Conservation (phyloP, 2,113 vertebrate species). For the Alethe castanea region DNA sequence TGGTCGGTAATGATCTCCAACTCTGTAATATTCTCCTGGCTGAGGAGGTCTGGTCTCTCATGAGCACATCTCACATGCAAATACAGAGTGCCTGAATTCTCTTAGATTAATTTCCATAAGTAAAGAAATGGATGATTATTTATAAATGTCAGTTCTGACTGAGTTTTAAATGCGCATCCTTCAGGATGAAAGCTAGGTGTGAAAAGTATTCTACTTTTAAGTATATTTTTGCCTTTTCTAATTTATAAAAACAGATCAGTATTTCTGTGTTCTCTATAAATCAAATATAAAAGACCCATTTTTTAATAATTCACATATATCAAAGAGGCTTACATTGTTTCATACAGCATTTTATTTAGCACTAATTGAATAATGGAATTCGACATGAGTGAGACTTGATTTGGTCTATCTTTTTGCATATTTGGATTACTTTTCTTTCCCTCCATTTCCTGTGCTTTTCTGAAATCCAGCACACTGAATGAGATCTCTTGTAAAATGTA, state of each 20-base stretch:
- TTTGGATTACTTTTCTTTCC: background rate
- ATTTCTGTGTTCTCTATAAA: background rate
- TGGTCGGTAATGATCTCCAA: background rate
- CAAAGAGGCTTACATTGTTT: background rate
- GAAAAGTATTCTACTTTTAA: background rate
- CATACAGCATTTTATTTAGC: background rate
- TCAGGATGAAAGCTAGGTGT: background rate
- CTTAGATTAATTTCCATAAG: constrained; percentile 6
- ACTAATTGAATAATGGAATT: background rate
- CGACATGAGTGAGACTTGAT: background rate
- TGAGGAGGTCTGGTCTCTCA: background rate
- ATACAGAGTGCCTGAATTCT: background rate
- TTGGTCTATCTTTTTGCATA: background rate
- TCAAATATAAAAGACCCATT: background rate
- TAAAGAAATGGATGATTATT: constrained; percentile 4
- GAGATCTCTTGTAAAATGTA: background rate
- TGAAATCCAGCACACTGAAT: background rate
- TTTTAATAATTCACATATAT: background rate
- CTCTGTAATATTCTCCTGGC: background rate
- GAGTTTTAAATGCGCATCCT: background rate
- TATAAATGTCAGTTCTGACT: background rate
- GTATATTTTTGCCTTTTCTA: background rate
- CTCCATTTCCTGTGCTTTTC: background rate
- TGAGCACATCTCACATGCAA: constrained; percentile 2
- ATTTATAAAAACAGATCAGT: background rate